Evolutionary conservation across 53 echinoderm and acorn worm genomes (phyloP), one percentile per base, ranked within the genome.

Genomic region (Zoroaster sp.): DNA sequence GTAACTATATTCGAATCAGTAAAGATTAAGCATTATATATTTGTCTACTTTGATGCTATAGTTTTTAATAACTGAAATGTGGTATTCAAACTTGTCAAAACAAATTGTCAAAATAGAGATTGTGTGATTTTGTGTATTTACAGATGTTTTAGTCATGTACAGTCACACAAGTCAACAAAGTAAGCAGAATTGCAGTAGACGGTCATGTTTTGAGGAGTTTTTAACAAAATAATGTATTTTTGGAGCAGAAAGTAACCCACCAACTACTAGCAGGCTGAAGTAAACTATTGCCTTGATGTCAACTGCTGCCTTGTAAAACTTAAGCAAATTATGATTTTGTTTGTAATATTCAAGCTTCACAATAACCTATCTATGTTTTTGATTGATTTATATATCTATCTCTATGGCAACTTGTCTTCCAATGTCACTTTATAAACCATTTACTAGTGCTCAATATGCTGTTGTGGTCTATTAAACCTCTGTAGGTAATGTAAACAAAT

Each of bases 401-500:
- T 49, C 2, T 10, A 34, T 20, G 6, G 37, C 36, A 78, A 33
- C 20, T 0, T 14, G 81, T 81, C 81, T 81, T 81, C 81, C 81
- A n/a, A 40, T 67, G 81, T 66, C 36, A 25, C 36, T 81, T 63
- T 21, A 32, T 34, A 47, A 42, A 42, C 18, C 13, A 12, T 41
- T 46, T 46, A 47, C 42, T 51, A 43, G 44, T 18, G 18, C 37
- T 38, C 39, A 80, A 36, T 9, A 41, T 80, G 65, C 66, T 80
- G 40, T 80, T 14, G 66, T 45, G 66, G 67, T 40, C 44, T 81
- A 20, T 11, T 37, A n/a, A 66, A 66, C 23, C 25, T 66, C 40
- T 66, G 43, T 81, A 67, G 66, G 42, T 28, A 40, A 66, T 59
- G 63, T 59, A 42, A 40, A 67, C n/a, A 81, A 65, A 81, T 66